These are phyloP conservation scores for Myotis findleyi DNA, from an alignment of 2,797 vertebrate species.

Conservation along the genomic window DNA sequence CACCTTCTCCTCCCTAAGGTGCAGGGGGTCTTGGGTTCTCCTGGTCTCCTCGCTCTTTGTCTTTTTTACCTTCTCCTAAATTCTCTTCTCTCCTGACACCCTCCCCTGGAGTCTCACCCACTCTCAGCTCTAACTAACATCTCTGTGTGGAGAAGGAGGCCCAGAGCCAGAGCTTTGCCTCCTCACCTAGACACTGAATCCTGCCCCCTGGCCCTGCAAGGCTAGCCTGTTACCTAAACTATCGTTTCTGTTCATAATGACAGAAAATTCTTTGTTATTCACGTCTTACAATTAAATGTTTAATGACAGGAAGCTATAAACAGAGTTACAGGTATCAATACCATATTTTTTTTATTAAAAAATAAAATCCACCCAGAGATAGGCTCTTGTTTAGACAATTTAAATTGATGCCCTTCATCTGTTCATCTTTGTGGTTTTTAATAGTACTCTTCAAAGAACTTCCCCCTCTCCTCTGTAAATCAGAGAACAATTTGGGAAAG, in stretches of 20 bases:
- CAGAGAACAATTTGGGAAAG: not conserved
- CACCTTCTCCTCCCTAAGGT: too few relatives aligned
- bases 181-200: not conserved
- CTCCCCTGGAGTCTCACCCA: not conserved
- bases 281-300: not conserved
- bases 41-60: not conserved
- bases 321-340: not conserved
- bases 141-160: not conserved
- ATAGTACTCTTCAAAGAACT: slow-evolving; percentile 33
- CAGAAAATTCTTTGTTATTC: not conserved
- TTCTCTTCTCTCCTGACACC: not conserved
- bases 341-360: slow-evolving; percentile 46
- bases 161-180: not conserved
- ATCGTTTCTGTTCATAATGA: slow-evolving; percentile 24
- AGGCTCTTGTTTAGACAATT: not conserved
- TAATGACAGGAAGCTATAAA: not conserved
- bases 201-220: not conserved
- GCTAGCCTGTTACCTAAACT: not conserved
- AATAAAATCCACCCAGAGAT: not conserved
- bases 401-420: not conserved
- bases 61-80: not conserved
- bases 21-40: fast-evolving
- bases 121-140: not conserved
- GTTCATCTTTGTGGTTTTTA: slow-evolving; percentile 1
- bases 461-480: not conserved